A percentile compares a stretch with the other conserved stretches of the same genome.
These are phyloP conservation scores for Anthrax anthrax DNA, from an alignment of 2,888 invertebrate species.

Conservation along the genomic window DNA sequence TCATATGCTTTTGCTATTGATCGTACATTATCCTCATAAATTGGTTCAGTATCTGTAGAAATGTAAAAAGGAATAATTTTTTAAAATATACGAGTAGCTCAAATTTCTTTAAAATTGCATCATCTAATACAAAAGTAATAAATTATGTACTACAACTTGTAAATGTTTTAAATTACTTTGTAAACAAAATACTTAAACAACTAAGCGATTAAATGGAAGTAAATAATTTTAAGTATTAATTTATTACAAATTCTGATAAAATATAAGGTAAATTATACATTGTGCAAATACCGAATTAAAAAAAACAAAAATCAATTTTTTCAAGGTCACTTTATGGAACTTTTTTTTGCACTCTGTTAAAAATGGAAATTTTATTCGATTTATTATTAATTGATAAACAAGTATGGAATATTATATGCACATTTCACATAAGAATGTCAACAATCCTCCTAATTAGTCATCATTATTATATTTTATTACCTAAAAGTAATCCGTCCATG, in stretches of 20 bases:
- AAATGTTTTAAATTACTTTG: no score
- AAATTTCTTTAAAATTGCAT: not conserved
- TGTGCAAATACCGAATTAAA: not conserved
- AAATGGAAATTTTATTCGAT: not conserved
- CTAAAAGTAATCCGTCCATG: conserved; percentile 39
- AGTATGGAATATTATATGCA: no score
- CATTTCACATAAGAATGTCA: no score
- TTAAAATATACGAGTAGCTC: no score
- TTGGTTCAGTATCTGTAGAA: not conserved
- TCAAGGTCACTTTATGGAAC: not conserved
- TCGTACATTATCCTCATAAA: conserved; percentile 39
- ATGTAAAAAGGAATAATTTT: not conserved
- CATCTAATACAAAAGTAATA: not conserved
- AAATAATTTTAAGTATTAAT: not conserved
- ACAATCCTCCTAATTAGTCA: no score
- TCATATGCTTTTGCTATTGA: conserved; percentile 56
- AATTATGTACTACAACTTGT: no score
- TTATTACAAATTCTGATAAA: not conserved
- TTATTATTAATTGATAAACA: not conserved
- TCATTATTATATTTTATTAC: conserved; percentile 20
- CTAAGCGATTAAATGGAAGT: not conserved
- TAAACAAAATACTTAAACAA: no score
- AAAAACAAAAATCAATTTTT: not conserved
- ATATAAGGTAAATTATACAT: not conserved
- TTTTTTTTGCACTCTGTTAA: not conserved